A percentile compares a stretch with the other conserved stretches of the same genome.
These are phyloP conservation scores for Elysia chlorotica DNA, from an alignment of 1,140 invertebrate species.

Conservation along the genomic window DNA sequence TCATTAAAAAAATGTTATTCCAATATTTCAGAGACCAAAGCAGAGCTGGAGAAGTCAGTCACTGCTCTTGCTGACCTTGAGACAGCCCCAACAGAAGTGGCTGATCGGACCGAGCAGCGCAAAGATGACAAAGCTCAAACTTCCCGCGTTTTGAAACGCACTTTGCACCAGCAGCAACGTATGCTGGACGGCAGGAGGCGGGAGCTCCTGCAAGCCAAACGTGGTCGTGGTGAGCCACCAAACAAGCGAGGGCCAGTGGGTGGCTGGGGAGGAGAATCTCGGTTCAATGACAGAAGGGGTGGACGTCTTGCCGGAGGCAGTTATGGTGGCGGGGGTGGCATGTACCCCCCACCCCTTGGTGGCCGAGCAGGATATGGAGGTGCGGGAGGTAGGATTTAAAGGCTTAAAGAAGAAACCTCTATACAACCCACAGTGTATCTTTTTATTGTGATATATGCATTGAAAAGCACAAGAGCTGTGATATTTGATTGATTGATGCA, in stretches of 20 bases:
- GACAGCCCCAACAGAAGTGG: not conserved
- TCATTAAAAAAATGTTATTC: not conserved
- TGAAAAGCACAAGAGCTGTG: no score
- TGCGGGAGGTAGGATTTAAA: no score
- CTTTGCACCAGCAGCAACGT: slow-evolving; percentile 11
- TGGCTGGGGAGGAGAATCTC: no score
- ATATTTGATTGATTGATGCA: no score
- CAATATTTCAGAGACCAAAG: slow-evolving; percentile 4
- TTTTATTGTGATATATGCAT: no score
- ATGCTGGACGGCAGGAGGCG: not conserved
- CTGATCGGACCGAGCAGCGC: not conserved
- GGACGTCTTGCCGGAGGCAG: not conserved
- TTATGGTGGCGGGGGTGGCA: not conserved
- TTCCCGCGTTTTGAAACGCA: slow-evolving; percentile 7
- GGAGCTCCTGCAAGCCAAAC: not conserved
- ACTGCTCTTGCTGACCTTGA: not conserved
- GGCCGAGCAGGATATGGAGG: slow-evolving; percentile 2
- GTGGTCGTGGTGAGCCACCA: not conserved
- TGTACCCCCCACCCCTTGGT: not conserved
- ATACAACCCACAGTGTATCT: no score
- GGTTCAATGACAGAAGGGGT: not conserved
- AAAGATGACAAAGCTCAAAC: slow-evolving; percentile 11
- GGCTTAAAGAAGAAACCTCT: no score
- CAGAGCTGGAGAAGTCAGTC: slow-evolving; percentile 13
- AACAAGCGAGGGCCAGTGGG: slow-evolving; percentile 4